Base-by-base conservation (phyloP, 2,888 invertebrate genomes). In the Trimorus sp. region DNA sequence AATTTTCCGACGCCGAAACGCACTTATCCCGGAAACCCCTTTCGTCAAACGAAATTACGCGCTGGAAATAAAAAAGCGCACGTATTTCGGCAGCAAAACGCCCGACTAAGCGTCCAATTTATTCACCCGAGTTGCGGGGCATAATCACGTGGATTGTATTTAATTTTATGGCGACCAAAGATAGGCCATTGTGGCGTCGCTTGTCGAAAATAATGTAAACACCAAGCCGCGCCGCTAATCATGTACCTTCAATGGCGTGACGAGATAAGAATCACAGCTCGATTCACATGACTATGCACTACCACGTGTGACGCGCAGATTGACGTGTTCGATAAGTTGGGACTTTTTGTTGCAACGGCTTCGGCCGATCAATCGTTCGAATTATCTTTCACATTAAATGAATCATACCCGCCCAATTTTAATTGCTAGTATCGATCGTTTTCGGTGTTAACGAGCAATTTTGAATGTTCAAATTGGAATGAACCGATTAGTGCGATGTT, bases 131-230 rank as follows among this genome's bases (percentile, higher is more conserved):
- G 53, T 1, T 6, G 5, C 1, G 3, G 11, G 1, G 8, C 14
- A 48, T 38, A 54, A 66, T 66, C 42, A n/a, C 8, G 15, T 51
- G 16, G 42, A 37, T 70, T 51, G 12, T 54, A 54, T 12, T 59
- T 48, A 69, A 59, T 59, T 69, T 69, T 40, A 48, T 49, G 56
- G 16, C 49, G 26, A 15, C 8, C 11, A 26, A 16, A 59, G 60
- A 60, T 60, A 60, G 6, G 40, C 5, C 42, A 51, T 48, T 49
- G 7, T 59, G 9, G 3, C 9, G 15, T 12, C n/a, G 48, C 45
- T 62, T 54, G 69, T 62, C 69, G 69, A 69, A 76, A 76, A 76
- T 76, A 68, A 56, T 76, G 62, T 69, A 76, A 76, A 76, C 76
- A 56, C 76, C 56, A 76, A 69, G 69, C 62, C 49, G 54, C 56